phyloP scores from a whole-genome alignment of 2,113 vertebrate genomes.

The Corydoras maculifer region DNA sequence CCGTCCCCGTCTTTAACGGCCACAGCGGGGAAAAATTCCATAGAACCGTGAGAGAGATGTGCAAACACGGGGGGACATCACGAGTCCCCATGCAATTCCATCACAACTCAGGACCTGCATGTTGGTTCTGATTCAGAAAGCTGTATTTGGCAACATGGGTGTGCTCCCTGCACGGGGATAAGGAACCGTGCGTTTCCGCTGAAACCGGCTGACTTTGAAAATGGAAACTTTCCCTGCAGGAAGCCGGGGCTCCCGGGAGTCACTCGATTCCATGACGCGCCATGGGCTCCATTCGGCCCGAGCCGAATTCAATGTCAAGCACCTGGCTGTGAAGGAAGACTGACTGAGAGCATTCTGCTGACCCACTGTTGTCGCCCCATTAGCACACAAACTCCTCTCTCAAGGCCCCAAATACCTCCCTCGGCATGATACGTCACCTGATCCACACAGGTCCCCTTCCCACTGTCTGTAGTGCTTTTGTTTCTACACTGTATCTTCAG shows the following conservation, averaged over 20 bases:
- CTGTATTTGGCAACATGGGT: too few relatives aligned
- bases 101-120: too few relatives aligned
- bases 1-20: not conserved
- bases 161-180: conserved; percentile 65
- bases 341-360: conserved; percentile 59
- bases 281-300: conserved; percentile 77
- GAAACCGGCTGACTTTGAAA: conserved; percentile 78
- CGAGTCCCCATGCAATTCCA: conserved; percentile 47
- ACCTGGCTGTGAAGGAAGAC: conserved; percentile 77
- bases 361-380: not conserved
- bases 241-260: conserved; percentile 72
- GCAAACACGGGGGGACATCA: conserved; percentile 21
- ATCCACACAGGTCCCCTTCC: conserved; percentile 23
- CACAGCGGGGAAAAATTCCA: not conserved
- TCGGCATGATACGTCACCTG: conserved; percentile 48
- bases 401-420: conserved; percentile 52
- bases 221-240: conserved; percentile 81
- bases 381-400: conserved; percentile 38
- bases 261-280: conserved; percentile 73
- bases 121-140: too few relatives aligned
- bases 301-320: conserved; percentile 75
- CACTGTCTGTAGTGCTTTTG: conserved; percentile 51
- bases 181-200: conserved; percentile 67
- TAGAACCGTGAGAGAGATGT: not conserved
- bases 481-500: conserved; percentile 55